Percentiles rank a stretch among this genome's conserved stretches.
These are phyloP conservation scores for Falco biarmicus DNA, from an alignment of 2,797 vertebrate species.

Conservation along the genomic window DNA sequence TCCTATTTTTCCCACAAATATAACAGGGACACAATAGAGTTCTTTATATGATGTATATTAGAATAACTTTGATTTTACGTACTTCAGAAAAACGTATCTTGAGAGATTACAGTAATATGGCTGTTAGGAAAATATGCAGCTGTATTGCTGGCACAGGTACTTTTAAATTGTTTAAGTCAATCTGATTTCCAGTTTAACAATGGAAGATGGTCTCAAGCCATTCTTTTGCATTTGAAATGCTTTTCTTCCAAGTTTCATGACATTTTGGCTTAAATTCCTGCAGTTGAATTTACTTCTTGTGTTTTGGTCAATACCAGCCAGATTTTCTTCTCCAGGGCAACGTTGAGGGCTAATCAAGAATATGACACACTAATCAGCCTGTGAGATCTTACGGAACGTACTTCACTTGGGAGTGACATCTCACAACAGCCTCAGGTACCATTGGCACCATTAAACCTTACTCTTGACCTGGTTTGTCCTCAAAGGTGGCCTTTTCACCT, in stretches of 20 bases:
- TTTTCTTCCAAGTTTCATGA: neutral
- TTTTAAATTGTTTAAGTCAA: neutral
- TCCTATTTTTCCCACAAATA: neutral
- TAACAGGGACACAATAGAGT: neutral
- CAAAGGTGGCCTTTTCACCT: neutral
- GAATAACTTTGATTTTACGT: neutral
- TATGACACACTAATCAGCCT: neutral
- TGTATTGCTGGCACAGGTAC: neutral
- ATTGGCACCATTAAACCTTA: neutral
- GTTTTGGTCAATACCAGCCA: neutral
- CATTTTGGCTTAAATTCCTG: neutral
- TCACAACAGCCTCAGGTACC: neutral
- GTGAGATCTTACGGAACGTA: neutral
- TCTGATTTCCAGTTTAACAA: neutral
- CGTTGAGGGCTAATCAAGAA: neutral
- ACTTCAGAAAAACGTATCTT: neutral
- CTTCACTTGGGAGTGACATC: neutral
- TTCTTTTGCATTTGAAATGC: neutral
- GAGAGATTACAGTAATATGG: neutral
- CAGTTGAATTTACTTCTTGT: neutral
- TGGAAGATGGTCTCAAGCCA: neutral
- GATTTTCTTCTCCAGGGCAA: neutral
- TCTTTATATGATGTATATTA: neutral
- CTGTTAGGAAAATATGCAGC: neutral
- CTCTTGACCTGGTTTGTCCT: neutral